phyloP scores from a whole-genome alignment of 2,888 invertebrate genomes.

The Clistopyga incitator region DNA sequence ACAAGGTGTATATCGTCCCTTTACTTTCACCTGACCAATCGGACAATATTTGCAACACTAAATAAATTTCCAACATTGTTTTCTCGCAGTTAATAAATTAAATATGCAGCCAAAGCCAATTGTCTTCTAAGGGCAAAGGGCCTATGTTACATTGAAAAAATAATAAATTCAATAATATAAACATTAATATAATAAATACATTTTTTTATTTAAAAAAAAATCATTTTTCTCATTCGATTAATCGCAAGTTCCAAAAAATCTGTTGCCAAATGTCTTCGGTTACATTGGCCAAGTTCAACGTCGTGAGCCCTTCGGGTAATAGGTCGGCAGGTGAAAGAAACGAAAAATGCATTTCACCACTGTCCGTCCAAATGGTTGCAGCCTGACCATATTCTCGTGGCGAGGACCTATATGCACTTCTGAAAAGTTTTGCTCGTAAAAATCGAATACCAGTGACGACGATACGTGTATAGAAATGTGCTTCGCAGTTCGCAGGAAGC shows the following conservation, averaged over 20 bases:
- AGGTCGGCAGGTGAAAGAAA: slow-evolving; percentile 57
- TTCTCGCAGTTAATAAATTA: no score
- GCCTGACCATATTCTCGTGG: background rate
- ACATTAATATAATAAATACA: no score
- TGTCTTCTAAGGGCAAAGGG: no score
- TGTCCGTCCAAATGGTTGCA: slow-evolving; percentile 19
- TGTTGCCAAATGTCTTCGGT: slow-evolving; percentile 45
- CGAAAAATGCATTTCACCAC: slow-evolving; percentile 14
- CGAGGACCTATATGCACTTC: slow-evolving; percentile 28
- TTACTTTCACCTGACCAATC: no score
- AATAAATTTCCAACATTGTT: no score
- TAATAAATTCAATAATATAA: no score
- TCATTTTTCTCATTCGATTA: background rate
- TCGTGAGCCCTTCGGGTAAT: slow-evolving; percentile 38
- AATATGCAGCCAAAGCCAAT: no score
- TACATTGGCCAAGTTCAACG: slow-evolving; percentile 33
- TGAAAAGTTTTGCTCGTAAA: slow-evolving; percentile 66
- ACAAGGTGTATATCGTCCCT: no score
- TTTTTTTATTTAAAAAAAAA: no score
- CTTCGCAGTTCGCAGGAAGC: slow-evolving; percentile 72
- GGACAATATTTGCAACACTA: no score
- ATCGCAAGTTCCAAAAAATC: slow-evolving; percentile 10
- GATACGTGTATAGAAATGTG: slow-evolving; percentile 7
- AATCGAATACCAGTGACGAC: slow-evolving; percentile 43
- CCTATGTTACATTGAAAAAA: no score